Base-by-base conservation (phyloP, 2,113 vertebrate genomes). In the Rhinichthys klamathensis region DNA sequence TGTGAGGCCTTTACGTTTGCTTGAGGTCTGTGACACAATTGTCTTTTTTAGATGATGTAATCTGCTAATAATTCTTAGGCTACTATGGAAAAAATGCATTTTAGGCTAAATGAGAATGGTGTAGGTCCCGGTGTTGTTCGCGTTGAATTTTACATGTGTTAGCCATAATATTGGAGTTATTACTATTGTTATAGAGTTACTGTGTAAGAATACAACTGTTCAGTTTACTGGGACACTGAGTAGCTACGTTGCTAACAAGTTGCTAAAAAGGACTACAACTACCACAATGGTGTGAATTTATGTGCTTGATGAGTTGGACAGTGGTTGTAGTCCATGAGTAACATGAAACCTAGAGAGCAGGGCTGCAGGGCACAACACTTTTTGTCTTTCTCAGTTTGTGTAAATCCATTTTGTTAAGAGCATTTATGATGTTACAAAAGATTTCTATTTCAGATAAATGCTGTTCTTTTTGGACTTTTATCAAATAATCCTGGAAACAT, bases 181-280 rank as follows among this genome's bases (percentile, higher is more conserved):
- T 69, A 4, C 46, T 16, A 10, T 35, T 35, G 30, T 16, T 35
- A 4, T 16, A 35, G 32, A 69, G 16, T 70, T 70, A 67, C 30
- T 7, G 13, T 18, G 16, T 16, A 21, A 25, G 70, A 12, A 7
- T 30, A 65, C 10, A 30, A 9, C 15, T 54, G 25, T 54, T 54
- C 8, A 9, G 74, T 54, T 54, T 49, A 74, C 44, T 49, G 73
- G 4, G 11, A 70, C 21, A 72, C 65, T 41, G 67, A 41, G 21
- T 41, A 38, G 69, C 69, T 72, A n/a, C 21, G 35, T 72, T 41
- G 35, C 27, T 76, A 54, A 30, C 46, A 51, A 54, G 27, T 54
- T 51, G 44, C 27, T 76, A 54, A 76, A 76, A 38, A 54, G 74
- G 74, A 51, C 44, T 76, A 76, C 49, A 76, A 32, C 49, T 76